phyloP scores from a whole-genome alignment of 23 tunicate species.

The Ciona savignyi region DNA sequence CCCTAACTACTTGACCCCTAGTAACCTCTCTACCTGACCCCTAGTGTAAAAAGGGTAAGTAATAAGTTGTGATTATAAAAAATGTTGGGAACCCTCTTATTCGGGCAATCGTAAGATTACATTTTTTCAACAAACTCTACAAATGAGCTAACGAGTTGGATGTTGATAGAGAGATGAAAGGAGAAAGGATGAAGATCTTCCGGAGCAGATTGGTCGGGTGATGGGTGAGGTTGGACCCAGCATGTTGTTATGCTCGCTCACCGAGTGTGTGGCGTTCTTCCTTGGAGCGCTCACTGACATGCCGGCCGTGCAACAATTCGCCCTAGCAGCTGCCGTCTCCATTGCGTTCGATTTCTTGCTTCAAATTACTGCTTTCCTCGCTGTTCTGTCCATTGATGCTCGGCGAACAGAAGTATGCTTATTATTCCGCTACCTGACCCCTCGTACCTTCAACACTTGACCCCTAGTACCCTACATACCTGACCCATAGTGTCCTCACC shows the following conservation, averaged over 20 bases:
- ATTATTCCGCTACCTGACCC: constrained; percentile 12
- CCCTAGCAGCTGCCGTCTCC: constrained; percentile 83
- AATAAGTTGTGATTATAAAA: too few species aligned
- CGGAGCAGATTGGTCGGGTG: constrained; percentile 83
- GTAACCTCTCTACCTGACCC: too few species aligned
- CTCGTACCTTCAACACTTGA: too few species aligned
- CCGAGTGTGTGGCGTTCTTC: constrained; percentile 91
- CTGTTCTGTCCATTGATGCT: constrained; percentile 84
- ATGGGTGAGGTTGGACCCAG: constrained; percentile 90
- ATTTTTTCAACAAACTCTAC: too few species aligned
- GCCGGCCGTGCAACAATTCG: constrained; percentile 98
- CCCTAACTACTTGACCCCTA: too few species aligned
- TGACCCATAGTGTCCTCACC: too few species aligned
- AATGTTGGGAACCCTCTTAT: too few species aligned
- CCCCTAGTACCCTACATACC: too few species aligned
- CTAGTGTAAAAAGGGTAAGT: too few species aligned
- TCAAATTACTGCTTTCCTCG: constrained; percentile 91
- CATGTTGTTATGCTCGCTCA: constrained; percentile 95
- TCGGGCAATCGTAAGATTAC: too few species aligned
- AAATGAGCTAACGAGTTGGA: too few species aligned
- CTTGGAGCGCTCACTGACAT: constrained; percentile 88
- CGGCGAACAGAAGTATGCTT: constrained; percentile 60
- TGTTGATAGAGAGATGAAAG: constrained; percentile 47
- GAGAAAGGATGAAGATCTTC: constrained; percentile 41
- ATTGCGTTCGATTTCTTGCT: constrained; percentile 87